Percentiles rank a stretch among this genome's conserved stretches.
Evolutionary conservation across 1,140 invertebrate species (phyloP).

Genomic region (Drosophila kikkawai): DNA sequence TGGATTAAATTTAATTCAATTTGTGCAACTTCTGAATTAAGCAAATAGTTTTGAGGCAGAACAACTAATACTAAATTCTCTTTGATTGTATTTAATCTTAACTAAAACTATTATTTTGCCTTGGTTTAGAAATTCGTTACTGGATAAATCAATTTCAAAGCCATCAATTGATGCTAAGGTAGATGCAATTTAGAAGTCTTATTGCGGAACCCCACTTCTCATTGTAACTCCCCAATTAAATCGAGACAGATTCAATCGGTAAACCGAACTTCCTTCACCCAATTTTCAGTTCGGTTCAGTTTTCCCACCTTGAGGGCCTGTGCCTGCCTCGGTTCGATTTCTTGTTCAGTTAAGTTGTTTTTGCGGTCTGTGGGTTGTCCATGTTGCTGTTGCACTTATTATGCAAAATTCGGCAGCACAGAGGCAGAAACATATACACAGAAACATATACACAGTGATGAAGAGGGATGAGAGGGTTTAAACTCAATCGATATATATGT

Average conservation of each 20-base stretch:
- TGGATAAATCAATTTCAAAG: neutral
- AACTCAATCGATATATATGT: constrained; percentile 59
- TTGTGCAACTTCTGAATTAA: neutral
- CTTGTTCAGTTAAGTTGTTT: constrained; percentile 45
- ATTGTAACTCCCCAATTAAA: constrained; percentile 20
- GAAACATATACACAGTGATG: too few species aligned
- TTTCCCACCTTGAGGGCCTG: constrained; percentile 45
- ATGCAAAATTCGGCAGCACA: constrained; percentile 45
- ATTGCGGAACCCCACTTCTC: constrained; percentile 4
- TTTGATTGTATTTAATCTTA: neutral
- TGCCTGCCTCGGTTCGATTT: constrained; percentile 6
- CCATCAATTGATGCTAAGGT: neutral
- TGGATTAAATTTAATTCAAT: neutral
- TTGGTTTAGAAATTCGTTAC: neutral
- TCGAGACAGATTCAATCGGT: constrained; percentile 31
- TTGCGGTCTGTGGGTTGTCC: constrained; percentile 56
- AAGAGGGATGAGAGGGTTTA: constrained; percentile 13
- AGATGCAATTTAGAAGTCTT: neutral
- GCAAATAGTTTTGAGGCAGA: neutral
- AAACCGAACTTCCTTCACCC: constrained; percentile 31
- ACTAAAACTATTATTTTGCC: neutral
- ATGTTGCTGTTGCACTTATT: constrained; percentile 42
- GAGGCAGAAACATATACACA: neutral
- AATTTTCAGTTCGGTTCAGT: constrained; percentile 17
- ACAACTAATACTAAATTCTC: neutral